These are phyloP conservation scores for Enteromius paludinosus DNA, from an alignment of 2,797 vertebrate species.

Conservation along the genomic window DNA sequence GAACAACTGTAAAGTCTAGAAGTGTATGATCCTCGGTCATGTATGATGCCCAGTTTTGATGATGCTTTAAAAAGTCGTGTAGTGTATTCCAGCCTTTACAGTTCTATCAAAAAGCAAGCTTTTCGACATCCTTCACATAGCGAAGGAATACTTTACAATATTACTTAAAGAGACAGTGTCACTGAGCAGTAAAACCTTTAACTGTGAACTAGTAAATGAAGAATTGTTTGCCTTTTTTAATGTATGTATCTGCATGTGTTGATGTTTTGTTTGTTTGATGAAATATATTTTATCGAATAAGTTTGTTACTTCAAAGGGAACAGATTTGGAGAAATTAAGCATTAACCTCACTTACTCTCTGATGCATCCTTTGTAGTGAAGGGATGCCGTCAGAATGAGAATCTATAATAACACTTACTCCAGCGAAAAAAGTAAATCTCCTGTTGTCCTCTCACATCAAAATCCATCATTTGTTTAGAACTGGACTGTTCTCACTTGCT, in stretches of 20 bases:
- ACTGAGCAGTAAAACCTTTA: neutral
- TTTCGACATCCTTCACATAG: neutral
- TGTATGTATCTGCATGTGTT: neutral
- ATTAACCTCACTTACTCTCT: neutral
- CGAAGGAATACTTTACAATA: neutral
- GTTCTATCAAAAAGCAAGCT: neutral
- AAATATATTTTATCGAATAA: neutral
- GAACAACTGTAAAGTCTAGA: no score
- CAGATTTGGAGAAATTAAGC: neutral
- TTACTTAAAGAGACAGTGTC: neutral
- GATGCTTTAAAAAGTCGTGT: no score
- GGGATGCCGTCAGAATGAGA: neutral
- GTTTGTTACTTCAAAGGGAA: neutral
- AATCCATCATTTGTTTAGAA: neutral
- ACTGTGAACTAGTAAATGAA: neutral
- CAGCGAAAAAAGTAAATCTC: neutral
- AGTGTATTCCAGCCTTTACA: no score
- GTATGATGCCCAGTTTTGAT: no score
- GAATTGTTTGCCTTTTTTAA: neutral
- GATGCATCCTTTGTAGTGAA: neutral
- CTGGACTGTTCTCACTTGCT: neutral
- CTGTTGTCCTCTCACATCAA: neutral
- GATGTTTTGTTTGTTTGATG: neutral
- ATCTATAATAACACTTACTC: no score
- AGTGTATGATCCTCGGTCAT: no score